Evolutionary conservation across 2,113 vertebrate species (phyloP).

Genomic region (Pluvialis apricaria): DNA sequence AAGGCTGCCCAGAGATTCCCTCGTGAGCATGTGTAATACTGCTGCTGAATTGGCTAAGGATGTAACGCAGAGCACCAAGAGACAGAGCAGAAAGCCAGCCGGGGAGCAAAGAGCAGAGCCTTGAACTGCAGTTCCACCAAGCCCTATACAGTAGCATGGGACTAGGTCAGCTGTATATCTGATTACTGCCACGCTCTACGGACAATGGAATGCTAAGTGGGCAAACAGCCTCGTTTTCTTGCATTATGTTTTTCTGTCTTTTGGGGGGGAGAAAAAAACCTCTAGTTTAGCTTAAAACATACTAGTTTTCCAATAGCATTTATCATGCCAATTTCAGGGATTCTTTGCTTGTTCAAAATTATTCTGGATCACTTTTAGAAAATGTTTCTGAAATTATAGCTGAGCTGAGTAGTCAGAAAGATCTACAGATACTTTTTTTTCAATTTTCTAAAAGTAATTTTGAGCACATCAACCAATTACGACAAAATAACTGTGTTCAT

Average conservation of each 20-base stretch:
- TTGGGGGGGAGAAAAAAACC: not conserved
- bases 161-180: not conserved
- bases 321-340: not conserved
- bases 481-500: not conserved
- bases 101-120: not conserved
- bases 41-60: conserved; percentile 19
- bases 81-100: not conserved
- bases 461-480: not conserved
- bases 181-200: not conserved
- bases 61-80: not conserved
- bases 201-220: not conserved
- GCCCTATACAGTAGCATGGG: not conserved
- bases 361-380: not conserved
- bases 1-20: not conserved
- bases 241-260: not conserved
- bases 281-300: not conserved
- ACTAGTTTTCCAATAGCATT: not conserved
- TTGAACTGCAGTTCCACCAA: not conserved
- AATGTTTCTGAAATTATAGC: not conserved
- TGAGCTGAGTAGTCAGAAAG: not conserved
- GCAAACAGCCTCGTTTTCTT: not conserved
- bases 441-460: not conserved
- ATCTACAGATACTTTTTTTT: not conserved
- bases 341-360: not conserved
- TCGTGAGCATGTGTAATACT: conserved; percentile 5